A percentile compares a stretch with the other conserved stretches of the same genome.
Evolutionary conservation across 2,888 invertebrate species (phyloP).

Genomic region (Hirudinaria manillensis): DNA sequence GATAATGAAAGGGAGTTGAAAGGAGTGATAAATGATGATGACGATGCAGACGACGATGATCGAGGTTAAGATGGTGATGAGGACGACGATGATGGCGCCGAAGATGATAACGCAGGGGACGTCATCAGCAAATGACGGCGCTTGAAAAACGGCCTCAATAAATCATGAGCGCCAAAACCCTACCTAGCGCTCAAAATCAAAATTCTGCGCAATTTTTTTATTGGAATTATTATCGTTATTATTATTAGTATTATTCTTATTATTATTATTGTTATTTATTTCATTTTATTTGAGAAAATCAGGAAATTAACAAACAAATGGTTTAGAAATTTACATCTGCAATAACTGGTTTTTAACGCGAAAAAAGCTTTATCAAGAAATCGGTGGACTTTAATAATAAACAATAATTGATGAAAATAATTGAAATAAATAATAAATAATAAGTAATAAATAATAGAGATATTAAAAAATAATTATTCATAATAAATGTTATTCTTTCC

Average conservation of each 20-base stretch:
- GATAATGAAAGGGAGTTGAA: background rate
- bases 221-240: background rate
- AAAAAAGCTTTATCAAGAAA: no score
- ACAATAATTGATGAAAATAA: no score
- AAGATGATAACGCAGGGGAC: constrained; percentile 10
- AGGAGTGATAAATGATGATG: background rate
- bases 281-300: background rate
- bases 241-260: background rate
- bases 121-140: background rate
- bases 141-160: no score
- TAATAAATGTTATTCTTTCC: no score
- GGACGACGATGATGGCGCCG: constrained; percentile 13
- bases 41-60: constrained; percentile 12
- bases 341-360: no score
- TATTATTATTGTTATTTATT: background rate
- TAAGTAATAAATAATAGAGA: no score
- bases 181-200: no score
- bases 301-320: background rate
- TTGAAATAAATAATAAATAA: no score
- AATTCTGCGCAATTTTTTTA: background rate
- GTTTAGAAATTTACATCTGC: no score
- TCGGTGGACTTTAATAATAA: no score
- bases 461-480: no score
- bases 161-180: no score
- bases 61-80: constrained; percentile 11